Conservation (phyloP, 1,140 invertebrate genomes). For the Hetaerina americana region DNA sequence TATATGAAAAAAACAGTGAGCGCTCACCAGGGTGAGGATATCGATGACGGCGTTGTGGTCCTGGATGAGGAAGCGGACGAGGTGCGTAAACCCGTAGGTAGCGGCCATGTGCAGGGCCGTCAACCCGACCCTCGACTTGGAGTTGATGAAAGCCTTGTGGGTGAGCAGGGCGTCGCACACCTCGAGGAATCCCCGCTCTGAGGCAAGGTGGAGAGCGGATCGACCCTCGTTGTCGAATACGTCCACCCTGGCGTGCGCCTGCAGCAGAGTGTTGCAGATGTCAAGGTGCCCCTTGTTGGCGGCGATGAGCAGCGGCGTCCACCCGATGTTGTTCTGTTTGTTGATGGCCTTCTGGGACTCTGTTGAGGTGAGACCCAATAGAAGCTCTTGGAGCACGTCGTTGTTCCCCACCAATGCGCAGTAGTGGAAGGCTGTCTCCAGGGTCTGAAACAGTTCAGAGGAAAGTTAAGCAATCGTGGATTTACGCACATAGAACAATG, state of each 20-base stretch:
- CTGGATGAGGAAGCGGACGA: constrained; percentile 78
- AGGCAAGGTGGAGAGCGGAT: constrained; percentile 88
- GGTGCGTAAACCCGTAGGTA: constrained; percentile 83
- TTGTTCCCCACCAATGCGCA: constrained; percentile 91
- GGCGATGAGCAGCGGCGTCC: constrained; percentile 92
- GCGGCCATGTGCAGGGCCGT: constrained; percentile 81
- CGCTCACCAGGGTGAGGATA: constrained; percentile 67
- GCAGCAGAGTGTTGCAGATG: constrained; percentile 55
- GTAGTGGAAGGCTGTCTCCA: constrained; percentile 91
- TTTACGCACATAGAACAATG: too few species aligned
- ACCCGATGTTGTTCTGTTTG: constrained; percentile 78
- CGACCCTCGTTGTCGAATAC: constrained; percentile 95
- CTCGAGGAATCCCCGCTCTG: constrained; percentile 81
- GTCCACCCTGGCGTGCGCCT: constrained; percentile 91
- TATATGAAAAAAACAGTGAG: too few species aligned
- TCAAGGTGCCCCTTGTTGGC: constrained; percentile 41
- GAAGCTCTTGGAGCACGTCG: constrained; percentile 85
- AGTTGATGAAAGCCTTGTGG: constrained; percentile 97
- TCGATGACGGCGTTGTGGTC: constrained; percentile 92
- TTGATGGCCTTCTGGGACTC: constrained; percentile 89
- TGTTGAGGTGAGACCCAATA: constrained; percentile 70
- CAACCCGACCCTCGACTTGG: constrained; percentile 71
- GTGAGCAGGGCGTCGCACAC: constrained; percentile 90
- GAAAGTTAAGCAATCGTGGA: too few species aligned
- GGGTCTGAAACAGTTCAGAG: constrained; percentile 39